phyloP scores from a whole-genome alignment of 2,797 vertebrate species.

The Linurgus olivaceus region DNA sequence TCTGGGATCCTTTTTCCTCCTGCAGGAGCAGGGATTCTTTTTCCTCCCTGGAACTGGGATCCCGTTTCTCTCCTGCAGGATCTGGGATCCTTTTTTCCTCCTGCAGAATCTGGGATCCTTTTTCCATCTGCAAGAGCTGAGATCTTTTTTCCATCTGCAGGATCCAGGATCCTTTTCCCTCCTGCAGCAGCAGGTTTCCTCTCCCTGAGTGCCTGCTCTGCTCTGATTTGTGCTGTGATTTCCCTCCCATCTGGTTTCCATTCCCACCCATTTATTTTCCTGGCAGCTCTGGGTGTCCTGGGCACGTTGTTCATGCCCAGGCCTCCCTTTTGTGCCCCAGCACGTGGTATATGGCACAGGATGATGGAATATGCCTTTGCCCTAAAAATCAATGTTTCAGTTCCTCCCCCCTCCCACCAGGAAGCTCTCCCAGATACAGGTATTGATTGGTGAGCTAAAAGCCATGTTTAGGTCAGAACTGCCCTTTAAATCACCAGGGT shows the following conservation, averaged over 20 bases:
- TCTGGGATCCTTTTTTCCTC: background rate
- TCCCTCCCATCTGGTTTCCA: background rate
- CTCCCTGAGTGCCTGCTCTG: background rate
- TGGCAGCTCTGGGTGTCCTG: background rate
- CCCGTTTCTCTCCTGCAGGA: background rate
- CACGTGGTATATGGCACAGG: constrained; percentile 60
- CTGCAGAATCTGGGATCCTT: too few relatives aligned
- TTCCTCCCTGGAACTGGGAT: too few relatives aligned
- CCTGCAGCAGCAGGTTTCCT: background rate
- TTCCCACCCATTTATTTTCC: rapidly evolving
- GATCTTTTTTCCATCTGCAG: too few relatives aligned
- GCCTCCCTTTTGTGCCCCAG: background rate
- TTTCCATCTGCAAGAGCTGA: rapidly evolving
- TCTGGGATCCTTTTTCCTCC: rapidly evolving
- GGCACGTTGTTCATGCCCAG: background rate
- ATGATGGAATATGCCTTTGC: constrained; percentile 55
- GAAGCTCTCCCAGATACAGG: background rate
- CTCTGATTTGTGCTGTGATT: background rate
- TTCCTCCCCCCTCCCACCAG: background rate
- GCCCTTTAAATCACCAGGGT: background rate
- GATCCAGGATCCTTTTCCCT: background rate
- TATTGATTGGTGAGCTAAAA: constrained; percentile 3
- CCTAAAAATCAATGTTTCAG: constrained; percentile 1
- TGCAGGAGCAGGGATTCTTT: background rate
- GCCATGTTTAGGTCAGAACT: background rate